Base-by-base conservation (phyloP, 2,888 invertebrate species). In the Clanis bilineata region DNA sequence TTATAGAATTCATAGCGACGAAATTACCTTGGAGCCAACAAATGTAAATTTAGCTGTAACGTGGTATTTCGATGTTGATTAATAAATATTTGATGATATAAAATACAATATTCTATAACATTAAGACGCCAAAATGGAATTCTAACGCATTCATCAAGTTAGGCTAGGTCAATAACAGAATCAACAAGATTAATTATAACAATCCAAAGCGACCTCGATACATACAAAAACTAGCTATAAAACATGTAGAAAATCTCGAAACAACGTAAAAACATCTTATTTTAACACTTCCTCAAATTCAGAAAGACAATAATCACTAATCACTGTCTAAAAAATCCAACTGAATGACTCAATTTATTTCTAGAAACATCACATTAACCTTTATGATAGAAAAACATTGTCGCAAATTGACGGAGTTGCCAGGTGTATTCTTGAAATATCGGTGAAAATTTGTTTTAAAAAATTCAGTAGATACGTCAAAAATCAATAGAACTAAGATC, bases 221-320 rank as follows among this genome's bases (percentile, higher is more conserved):
- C 32, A n/a, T 44, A 28, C 23, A 32, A 51, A 15, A 51, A 51
- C 28, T 32, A 10, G 9, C 18, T 18, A n/a, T n/a, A 45, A 32
- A 51, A 18, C 18, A 32, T 32, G 9, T 28, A 3, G 32, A 15
- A 28, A 18, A 32, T 23, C 45, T 25, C 45, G 45, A 45, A 45
- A 23, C 45, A n/a, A 22, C 10, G 12, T 12, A 5, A 28, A 15
- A 51, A 51, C 51, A 51, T 10, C 28, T 28, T 51, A 51, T 51
- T 51, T 51, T 32, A 18, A 51, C 15, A 18, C 18, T 51, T 51
- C 51, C 28, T 32, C 18, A 45, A 44, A 45, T 25, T 15, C 47
- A 47, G 6, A 23, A n/a, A n/a, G 23, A 25, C 45, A 45, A 45
- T 18, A 51, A 51, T 28, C 51, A 51, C 51, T 51, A 32, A 51